A percentile compares a stretch with the other conserved stretches of the same genome.
Conservation (phyloP, 2,888 invertebrate genomes). For the Drosophila neotestacea region DNA sequence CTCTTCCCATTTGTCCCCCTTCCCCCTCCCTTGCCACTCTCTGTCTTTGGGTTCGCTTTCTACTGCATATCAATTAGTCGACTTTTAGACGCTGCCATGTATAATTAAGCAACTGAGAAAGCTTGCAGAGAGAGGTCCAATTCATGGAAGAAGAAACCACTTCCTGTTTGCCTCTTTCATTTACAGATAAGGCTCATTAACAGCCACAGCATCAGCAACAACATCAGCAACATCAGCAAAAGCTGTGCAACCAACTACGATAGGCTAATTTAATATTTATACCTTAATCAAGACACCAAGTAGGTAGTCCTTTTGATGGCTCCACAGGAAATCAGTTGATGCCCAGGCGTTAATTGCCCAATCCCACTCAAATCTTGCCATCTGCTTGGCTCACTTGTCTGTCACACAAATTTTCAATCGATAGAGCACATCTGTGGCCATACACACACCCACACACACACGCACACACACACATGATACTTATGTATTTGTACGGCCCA, state of each 20-base stretch:
- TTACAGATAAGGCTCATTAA: constrained; percentile 68
- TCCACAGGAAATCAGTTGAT: constrained; percentile 67
- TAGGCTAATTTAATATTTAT: constrained; percentile 78
- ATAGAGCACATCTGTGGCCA: constrained; percentile 73
- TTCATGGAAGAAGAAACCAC: constrained; percentile 35
- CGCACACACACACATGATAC: constrained; percentile 8
- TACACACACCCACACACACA: constrained; percentile 21
- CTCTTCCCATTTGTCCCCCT: constrained; percentile 1
- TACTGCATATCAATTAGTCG: constrained; percentile 79
- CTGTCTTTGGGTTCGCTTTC: constrained; percentile 16
- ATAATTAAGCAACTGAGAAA: constrained; percentile 70
- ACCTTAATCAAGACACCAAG: constrained; percentile 73
- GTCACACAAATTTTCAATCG: constrained; percentile 75
- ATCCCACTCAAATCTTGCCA: constrained; percentile 72
- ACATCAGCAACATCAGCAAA: constrained; percentile 23
- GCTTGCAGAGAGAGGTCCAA: constrained; percentile 5
- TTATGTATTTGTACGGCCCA: constrained; percentile 53
- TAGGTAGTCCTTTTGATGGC: constrained; percentile 55
- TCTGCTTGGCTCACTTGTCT: constrained; percentile 53
- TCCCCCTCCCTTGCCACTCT: neutral
- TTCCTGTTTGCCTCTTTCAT: constrained; percentile 63
- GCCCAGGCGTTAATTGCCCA: constrained; percentile 78
- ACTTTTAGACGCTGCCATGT: constrained; percentile 79
- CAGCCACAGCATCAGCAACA: constrained; percentile 34
- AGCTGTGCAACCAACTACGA: constrained; percentile 25